Conservation (phyloP, 2,113 vertebrate genomes). For the Aplodontia rufa region DNA sequence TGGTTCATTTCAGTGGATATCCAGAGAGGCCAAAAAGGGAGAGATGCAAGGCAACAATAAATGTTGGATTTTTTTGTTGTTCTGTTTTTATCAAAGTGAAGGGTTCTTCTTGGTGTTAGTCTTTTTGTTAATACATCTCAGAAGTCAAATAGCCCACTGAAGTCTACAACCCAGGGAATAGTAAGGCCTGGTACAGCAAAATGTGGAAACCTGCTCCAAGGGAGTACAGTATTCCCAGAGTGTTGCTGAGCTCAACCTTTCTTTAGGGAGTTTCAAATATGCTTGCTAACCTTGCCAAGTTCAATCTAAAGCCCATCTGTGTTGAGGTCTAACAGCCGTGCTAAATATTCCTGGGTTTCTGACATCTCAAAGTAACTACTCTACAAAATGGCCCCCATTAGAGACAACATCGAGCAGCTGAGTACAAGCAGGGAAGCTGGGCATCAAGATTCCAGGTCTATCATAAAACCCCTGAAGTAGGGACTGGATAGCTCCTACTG, state of each 20-base stretch:
- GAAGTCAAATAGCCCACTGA: not conserved
- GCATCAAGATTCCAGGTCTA: not conserved
- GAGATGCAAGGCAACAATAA: conserved; percentile 33
- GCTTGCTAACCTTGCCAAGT: not conserved
- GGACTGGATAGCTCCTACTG: not conserved
- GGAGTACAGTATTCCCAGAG: not conserved
- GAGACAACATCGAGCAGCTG: not conserved
- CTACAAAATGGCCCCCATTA: not conserved
- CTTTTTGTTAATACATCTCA: not conserved
- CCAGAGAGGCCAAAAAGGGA: conserved; percentile 28
- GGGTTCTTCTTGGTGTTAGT: not conserved
- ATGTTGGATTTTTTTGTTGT: not conserved
- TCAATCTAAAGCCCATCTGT: conserved; percentile 18
- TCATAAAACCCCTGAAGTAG: not conserved
- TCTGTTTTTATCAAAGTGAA: conserved; percentile 11
- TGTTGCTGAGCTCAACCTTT: not conserved
- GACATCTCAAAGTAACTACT: not conserved
- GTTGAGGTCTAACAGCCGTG: not conserved
- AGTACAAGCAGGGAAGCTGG: not conserved
- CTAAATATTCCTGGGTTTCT: conserved; percentile 6
- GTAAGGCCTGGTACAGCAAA: not conserved
- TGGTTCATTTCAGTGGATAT: conserved; percentile 13
- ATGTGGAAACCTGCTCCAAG: not conserved
- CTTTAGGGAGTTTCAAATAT: conserved; percentile 16
- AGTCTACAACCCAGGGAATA: not conserved